These are phyloP conservation scores for Lysandra coridon DNA, from an alignment of 2,888 invertebrate species.

Conservation along the genomic window DNA sequence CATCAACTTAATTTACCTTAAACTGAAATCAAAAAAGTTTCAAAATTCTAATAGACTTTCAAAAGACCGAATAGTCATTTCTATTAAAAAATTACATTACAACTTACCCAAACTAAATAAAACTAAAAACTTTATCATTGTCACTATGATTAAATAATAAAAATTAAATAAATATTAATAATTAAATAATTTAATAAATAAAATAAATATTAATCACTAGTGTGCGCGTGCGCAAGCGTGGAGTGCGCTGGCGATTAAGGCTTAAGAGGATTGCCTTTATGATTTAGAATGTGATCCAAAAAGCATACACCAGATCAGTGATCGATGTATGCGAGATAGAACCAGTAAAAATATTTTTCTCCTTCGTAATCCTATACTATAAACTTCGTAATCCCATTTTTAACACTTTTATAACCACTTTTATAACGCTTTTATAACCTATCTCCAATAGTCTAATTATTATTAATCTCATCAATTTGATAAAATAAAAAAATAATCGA, in stretches of 20 bases:
- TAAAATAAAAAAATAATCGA: no score
- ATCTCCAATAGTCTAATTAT: no score
- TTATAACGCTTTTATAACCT: no score
- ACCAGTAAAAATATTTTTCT: constrained; percentile 7
- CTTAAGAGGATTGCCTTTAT: constrained; percentile 57
- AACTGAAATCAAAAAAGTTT: no score
- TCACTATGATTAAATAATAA: constrained; percentile 38
- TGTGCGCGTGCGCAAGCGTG: constrained; percentile 46
- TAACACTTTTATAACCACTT: no score
- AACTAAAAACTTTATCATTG: constrained; percentile 55
- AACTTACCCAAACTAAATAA: constrained; percentile 57
- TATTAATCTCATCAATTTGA: no score
- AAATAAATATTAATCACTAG: constrained; percentile 44
- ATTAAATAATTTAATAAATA: constrained; percentile 45
- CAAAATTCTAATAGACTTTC: no score
- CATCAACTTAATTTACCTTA: no score
- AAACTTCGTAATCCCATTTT: no score
- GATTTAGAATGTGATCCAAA: constrained; percentile 56
- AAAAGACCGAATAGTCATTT: no score
- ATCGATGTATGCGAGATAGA: constrained; percentile 24
- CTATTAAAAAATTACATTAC: constrained; percentile 20
- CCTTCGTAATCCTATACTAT: neutral
- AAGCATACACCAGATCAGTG: constrained; percentile 12
- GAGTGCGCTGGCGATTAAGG: constrained; percentile 50
- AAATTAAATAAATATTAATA: constrained; percentile 41